A percentile compares a stretch with the other conserved stretches of the same genome.
These are phyloP conservation scores for Amblyopsis rosae DNA, from an alignment of 2,113 vertebrate species.

Conservation along the genomic window DNA sequence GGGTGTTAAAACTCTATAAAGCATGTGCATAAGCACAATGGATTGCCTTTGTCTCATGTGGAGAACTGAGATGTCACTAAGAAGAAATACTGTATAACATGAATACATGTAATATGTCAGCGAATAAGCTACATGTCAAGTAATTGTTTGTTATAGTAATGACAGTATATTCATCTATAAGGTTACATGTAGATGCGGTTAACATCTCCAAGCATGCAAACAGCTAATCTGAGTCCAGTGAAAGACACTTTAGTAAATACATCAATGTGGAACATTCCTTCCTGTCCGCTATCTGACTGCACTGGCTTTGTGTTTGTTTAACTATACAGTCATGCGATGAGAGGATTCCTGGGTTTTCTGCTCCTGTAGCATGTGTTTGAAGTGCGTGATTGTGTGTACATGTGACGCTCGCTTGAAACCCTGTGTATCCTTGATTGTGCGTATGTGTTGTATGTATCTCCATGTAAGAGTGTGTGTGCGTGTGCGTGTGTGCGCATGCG, in stretches of 20 bases:
- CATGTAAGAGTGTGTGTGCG: constrained; percentile 16
- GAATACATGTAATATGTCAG: background rate
- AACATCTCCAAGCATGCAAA: too few species aligned
- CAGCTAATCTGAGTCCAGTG: too few species aligned
- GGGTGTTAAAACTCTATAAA: background rate
- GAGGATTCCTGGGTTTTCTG: constrained; percentile 1
- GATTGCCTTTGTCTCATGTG: background rate
- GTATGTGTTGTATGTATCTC: constrained; percentile 23
- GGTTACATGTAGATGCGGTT: too few species aligned
- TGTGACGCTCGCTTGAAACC: background rate
- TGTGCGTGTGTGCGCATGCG: background rate
- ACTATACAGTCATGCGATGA: constrained; percentile 7
- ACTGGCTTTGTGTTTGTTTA: constrained; percentile 4
- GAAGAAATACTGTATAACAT: background rate
- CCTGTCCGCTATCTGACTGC: background rate
- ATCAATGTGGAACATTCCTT: too few species aligned
- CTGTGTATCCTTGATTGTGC: constrained; percentile 3
- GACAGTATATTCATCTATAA: too few species aligned
- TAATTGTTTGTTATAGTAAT: too few species aligned
- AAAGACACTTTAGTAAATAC: too few species aligned
- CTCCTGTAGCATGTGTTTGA: background rate
- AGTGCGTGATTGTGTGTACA: background rate
- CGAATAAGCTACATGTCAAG: background rate
- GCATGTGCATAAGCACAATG: background rate
- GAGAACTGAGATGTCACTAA: background rate